These are phyloP conservation scores for Peromyscus polionotus DNA, from an alignment of 2,113 vertebrate species.

Conservation along the genomic window DNA sequence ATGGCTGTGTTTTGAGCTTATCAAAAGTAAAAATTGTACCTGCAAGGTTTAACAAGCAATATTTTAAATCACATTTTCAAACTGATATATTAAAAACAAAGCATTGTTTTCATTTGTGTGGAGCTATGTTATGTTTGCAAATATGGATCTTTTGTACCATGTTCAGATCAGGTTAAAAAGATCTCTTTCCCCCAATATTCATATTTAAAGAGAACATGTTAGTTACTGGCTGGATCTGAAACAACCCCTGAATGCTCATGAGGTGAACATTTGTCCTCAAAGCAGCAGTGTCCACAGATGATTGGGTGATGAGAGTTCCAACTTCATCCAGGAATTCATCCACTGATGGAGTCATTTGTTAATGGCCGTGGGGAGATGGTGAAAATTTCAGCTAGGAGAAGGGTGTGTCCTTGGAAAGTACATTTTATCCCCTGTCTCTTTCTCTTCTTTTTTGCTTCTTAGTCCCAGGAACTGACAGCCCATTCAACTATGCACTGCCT, in stretches of 20 bases:
- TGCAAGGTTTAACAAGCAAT: slow-evolving; percentile 43
- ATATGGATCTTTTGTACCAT: background rate
- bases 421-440: too few species aligned
- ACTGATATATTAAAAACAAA: background rate
- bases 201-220: background rate
- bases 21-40: slow-evolving; percentile 37
- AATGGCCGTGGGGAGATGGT: too few species aligned
- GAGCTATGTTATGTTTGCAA: background rate
- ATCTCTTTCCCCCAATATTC: background rate
- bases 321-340: background rate
- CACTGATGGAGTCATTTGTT: background rate
- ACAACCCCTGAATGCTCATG: background rate
- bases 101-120: background rate
- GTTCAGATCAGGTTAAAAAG: background rate
- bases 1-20: background rate
- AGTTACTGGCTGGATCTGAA: background rate
- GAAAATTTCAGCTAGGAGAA: background rate
- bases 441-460: background rate
- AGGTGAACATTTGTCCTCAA: background rate
- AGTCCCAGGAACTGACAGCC: background rate
- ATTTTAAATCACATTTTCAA: background rate
- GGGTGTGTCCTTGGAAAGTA: background rate
- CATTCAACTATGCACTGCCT: background rate
- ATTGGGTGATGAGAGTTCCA: background rate
- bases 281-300: background rate